phyloP scores from a whole-genome alignment of 2,888 invertebrate species.

The Euproctis similis region DNA sequence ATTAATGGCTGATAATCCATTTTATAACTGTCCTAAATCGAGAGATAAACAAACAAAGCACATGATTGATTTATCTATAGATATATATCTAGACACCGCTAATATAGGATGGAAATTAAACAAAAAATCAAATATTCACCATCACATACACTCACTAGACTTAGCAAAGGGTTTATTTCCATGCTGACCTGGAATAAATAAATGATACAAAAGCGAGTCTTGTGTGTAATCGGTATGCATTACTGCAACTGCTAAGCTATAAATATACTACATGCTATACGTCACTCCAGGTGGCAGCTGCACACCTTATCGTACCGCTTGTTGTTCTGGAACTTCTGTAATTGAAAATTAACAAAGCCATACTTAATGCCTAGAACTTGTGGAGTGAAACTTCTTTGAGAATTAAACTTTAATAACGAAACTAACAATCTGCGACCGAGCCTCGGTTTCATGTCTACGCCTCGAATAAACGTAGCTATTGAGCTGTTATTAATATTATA shows the following conservation, averaged over 20 bases:
- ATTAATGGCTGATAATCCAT: no score
- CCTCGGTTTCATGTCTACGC: no score
- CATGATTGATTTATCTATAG: slow-evolving; percentile 7
- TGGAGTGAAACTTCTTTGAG: no score
- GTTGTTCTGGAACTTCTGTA: slow-evolving; percentile 17
- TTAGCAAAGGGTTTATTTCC: slow-evolving; percentile 9
- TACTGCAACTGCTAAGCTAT: slow-evolving; percentile 18
- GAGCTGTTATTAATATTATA: no score
- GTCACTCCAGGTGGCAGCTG: slow-evolving; percentile 23
- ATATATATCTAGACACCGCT: slow-evolving; percentile 8
- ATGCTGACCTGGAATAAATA: slow-evolving; percentile 14
- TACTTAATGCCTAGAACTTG: no score
- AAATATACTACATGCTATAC: slow-evolving; percentile 23
- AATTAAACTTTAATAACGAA: no score
- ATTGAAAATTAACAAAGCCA: slow-evolving; percentile 15
- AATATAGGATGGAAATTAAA: slow-evolving; percentile 7
- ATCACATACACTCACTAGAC: slow-evolving; percentile 11
- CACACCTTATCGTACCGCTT: slow-evolving; percentile 21
- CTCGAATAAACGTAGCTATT: no score
- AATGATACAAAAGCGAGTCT: slow-evolving; percentile 15
- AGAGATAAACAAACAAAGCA: slow-evolving; percentile 22
- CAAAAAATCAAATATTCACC: slow-evolving; percentile 6
- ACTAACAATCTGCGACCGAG: no score
- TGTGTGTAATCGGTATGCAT: slow-evolving; percentile 12
- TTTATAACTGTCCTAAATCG: slow-evolving; percentile 10